phyloP scores from a whole-genome alignment of 2,113 vertebrate genomes.

The Chaetodon trifascialis region DNA sequence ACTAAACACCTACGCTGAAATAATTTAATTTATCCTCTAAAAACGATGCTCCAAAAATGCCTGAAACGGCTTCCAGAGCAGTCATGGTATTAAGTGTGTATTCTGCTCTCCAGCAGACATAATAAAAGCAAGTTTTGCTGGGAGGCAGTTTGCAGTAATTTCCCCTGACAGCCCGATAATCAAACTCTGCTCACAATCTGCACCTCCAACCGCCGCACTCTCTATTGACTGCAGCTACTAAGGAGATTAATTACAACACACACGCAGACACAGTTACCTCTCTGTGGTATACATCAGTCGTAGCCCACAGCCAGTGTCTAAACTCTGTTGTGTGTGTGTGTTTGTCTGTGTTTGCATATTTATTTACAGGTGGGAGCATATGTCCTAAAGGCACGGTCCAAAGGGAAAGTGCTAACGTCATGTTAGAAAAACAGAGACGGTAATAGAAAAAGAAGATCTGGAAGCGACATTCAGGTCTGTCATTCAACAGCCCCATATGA shows the following conservation, averaged over 20 bases:
- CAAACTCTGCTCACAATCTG: conserved; percentile 72
- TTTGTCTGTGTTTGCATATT: conserved; percentile 75
- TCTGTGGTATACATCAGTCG: conserved; percentile 68
- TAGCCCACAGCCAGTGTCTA: conserved; percentile 77
- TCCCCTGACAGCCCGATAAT: conserved; percentile 76
- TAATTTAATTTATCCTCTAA: neutral
- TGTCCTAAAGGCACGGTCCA: conserved; percentile 74
- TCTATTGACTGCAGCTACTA: conserved; percentile 72
- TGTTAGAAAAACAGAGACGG: conserved; percentile 41
- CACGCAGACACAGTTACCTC: conserved; percentile 69
- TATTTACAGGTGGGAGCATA: conserved; percentile 80
- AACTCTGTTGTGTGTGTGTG: conserved; percentile 67
- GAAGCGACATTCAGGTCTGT: conserved; percentile 52
- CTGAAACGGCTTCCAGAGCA: conserved; percentile 42
- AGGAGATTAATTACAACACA: conserved; percentile 80
- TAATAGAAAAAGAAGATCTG: conserved; percentile 53
- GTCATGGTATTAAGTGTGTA: conserved; percentile 7
- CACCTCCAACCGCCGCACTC: conserved; percentile 62
- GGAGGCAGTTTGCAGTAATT: conserved; percentile 79
- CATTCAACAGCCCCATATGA: conserved; percentile 48
- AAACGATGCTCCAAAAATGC: conserved; percentile 12
- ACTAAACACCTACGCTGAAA: neutral
- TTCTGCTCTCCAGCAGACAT: conserved; percentile 60
- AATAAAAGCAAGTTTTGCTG: conserved; percentile 70
- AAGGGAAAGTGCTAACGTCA: conserved; percentile 71